phyloP scores from a whole-genome alignment of 2,113 vertebrate species.

The Tachuris rubrigastra region DNA sequence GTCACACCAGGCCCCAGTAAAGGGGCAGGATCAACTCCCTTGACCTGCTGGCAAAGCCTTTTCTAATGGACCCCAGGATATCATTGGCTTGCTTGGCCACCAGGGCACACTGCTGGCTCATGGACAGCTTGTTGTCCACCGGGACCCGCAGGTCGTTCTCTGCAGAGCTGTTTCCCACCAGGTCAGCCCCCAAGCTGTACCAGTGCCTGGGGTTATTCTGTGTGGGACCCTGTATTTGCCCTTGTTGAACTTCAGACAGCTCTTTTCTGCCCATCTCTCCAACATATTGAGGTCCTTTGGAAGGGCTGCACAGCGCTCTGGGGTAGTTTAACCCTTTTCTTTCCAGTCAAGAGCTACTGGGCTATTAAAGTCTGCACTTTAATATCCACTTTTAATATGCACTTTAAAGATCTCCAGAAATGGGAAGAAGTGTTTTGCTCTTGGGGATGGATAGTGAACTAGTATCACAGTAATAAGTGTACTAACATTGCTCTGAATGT shows the following conservation, averaged over 20 bases:
- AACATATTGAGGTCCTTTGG: fast-evolving
- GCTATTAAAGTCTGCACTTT: background rate
- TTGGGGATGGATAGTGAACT: background rate
- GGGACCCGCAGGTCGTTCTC: background rate
- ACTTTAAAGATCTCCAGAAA: background rate
- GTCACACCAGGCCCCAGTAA: background rate
- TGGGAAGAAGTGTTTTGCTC: background rate
- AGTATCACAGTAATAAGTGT: background rate
- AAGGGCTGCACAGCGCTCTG: background rate
- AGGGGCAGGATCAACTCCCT: background rate
- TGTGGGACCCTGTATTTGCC: background rate
- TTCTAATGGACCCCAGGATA: background rate
- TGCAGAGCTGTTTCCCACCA: background rate
- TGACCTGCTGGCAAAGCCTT: background rate
- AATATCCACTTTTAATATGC: too few relatives aligned
- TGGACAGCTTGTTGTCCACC: background rate
- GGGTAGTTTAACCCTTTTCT: background rate
- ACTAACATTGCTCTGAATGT: background rate
- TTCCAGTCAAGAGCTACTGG: background rate
- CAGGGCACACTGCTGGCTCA: background rate
- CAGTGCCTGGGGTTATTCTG: background rate
- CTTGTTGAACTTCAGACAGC: background rate
- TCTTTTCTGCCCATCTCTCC: background rate
- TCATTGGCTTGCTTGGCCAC: background rate
- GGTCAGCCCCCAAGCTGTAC: too few relatives aligned